Evolutionary conservation across 1,140 invertebrate genomes (phyloP).

Genomic region (Laupala kohalensis): DNA sequence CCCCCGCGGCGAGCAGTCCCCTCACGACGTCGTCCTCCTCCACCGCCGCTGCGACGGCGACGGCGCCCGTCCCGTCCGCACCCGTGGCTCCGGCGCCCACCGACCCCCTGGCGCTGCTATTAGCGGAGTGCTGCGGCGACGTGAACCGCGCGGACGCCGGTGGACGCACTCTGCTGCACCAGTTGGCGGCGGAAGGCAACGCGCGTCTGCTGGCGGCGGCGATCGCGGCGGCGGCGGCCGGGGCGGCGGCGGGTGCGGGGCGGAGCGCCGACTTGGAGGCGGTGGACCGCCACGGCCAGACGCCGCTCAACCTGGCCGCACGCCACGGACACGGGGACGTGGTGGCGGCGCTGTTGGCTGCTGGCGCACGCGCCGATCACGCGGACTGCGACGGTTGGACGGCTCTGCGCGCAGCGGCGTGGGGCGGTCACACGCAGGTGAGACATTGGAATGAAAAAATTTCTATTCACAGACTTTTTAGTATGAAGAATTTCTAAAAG

Average conservation of each 20-base stretch:
- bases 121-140: conserved; percentile 24
- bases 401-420: conserved; percentile 72
- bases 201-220: conserved; percentile 46
- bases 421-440: conserved; percentile 84
- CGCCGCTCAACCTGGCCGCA: conserved; percentile 69
- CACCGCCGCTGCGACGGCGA: neutral
- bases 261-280: conserved; percentile 25
- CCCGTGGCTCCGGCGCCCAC: neutral
- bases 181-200: conserved; percentile 60
- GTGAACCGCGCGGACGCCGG: conserved; percentile 32
- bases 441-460: no score
- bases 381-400: conserved; percentile 84
- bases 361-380: conserved; percentile 65
- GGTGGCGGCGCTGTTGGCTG: conserved; percentile 54
- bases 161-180: conserved; percentile 58
- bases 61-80: neutral
- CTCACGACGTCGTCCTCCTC: no score
- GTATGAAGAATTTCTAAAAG: no score
- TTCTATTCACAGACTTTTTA: no score
- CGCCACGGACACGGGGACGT: conserved; percentile 63
- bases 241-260: no score
- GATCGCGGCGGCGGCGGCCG: conserved; percentile 41
- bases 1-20: neutral
- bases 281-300: conserved; percentile 49
- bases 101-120: conserved; percentile 13